phyloP scores from a whole-genome alignment of 1,140 invertebrate genomes.

The Calephelis nemesis region DNA sequence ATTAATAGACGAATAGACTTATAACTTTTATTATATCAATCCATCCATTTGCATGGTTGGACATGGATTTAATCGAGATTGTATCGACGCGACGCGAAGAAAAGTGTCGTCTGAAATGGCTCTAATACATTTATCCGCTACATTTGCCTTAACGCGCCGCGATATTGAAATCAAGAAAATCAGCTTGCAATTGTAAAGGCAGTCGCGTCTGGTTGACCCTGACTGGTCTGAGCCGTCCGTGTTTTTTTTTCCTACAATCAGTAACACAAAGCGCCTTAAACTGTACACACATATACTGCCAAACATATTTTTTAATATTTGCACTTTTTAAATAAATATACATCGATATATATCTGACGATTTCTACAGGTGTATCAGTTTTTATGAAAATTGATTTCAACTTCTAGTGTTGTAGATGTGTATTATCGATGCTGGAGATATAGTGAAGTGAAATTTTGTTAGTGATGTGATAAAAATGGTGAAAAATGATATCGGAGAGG shows the following conservation, averaged over 20 bases:
- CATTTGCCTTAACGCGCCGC: slow-evolving; percentile 11
- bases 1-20: too few relatives aligned
- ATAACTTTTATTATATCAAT: background rate
- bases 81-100: background rate
- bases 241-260: slow-evolving; percentile 50
- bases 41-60: background rate
- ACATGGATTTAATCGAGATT: background rate
- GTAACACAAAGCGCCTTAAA: slow-evolving; percentile 24
- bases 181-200: slow-evolving; percentile 41
- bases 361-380: slow-evolving; percentile 3
- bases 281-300: slow-evolving; percentile 30
- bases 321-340: background rate
- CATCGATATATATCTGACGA: slow-evolving; percentile 6
- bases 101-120: background rate
- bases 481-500: slow-evolving; percentile 75
- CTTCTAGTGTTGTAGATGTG: background rate
- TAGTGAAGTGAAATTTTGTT: slow-evolving; percentile 37
- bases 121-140: background rate
- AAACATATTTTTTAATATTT: background rate
- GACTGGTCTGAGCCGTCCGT: slow-evolving; percentile 53
- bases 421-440: slow-evolving; percentile 31
- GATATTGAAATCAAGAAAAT: slow-evolving; percentile 31
- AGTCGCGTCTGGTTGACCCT: slow-evolving; percentile 65
- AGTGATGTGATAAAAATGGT: slow-evolving; percentile 55
- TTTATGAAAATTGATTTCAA: slow-evolving; percentile 6